Evolutionary conservation across 2,888 invertebrate genomes (phyloP).

Genomic region (Archips xylosteana): DNA sequence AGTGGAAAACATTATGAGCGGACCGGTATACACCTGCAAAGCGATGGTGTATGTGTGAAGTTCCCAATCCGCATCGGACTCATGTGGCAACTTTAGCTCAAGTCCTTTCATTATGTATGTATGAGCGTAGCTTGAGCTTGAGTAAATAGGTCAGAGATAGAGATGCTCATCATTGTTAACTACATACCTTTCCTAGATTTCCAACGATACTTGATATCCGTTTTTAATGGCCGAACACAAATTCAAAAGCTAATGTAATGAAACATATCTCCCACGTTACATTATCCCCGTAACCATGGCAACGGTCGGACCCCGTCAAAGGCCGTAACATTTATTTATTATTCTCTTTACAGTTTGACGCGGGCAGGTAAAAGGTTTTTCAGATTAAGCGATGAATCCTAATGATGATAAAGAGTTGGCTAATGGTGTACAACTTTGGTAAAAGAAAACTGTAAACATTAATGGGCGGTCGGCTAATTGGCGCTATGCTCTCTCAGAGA

Average conservation of each 20-base stretch:
- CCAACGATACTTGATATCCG: neutral
- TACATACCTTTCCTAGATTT: neutral
- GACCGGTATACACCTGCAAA: no score
- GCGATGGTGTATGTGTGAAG: no score
- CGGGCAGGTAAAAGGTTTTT: slow-evolving; percentile 73
- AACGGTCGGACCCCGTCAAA: slow-evolving; percentile 31
- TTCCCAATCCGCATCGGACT: no score
- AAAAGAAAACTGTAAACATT: slow-evolving; percentile 72
- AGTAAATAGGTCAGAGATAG: no score
- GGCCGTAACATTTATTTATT: slow-evolving; percentile 63
- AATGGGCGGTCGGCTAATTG: slow-evolving; percentile 64
- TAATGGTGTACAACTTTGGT: slow-evolving; percentile 62
- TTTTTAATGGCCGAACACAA: neutral
- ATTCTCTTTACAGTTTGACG: slow-evolving; percentile 68
- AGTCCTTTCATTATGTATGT: no score
- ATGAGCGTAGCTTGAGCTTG: no score
- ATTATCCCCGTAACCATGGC: slow-evolving; percentile 10
- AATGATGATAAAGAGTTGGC: slow-evolving; percentile 76
- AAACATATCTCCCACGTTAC: slow-evolving; percentile 12
- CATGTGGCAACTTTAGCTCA: no score
- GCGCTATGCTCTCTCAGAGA: slow-evolving; percentile 60
- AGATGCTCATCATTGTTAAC: no score
- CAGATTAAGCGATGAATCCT: slow-evolving; percentile 72
- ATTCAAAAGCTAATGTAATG: slow-evolving; percentile 7
- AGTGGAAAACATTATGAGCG: no score